Evolutionary conservation across 2,113 vertebrate genomes (phyloP).

Genomic region (Pelobates fuscus): DNA sequence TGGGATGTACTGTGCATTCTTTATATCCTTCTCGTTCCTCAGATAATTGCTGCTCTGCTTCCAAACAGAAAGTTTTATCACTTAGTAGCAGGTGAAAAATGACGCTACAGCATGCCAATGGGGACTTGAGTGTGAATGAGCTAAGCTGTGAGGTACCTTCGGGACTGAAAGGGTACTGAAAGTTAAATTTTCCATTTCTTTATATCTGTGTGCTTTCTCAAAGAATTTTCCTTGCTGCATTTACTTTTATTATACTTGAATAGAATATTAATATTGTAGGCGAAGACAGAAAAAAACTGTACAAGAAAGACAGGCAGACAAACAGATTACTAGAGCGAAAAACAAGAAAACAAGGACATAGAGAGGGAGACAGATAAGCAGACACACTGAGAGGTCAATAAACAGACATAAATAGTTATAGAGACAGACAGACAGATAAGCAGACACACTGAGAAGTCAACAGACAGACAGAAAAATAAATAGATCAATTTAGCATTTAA

Average conservation of each 20-base stretch:
- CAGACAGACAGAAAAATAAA: too few relatives aligned
- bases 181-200: conserved; percentile 20
- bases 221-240: not conserved
- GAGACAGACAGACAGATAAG: too few relatives aligned
- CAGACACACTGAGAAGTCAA: too few relatives aligned
- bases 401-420: too few relatives aligned
- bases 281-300: too few relatives aligned
- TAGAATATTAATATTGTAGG: not conserved
- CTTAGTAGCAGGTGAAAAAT: conserved; percentile 37
- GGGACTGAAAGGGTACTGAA: conserved; percentile 13
- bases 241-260: not conserved
- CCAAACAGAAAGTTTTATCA: conserved; percentile 55
- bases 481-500: too few relatives aligned
- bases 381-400: too few relatives aligned
- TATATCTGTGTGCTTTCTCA: not conserved
- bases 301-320: too few relatives aligned
- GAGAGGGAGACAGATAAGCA: too few relatives aligned
- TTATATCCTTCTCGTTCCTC: conserved; percentile 68
- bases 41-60: conserved; percentile 71
- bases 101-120: conserved; percentile 13
- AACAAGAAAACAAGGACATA: too few relatives aligned
- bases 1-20: conserved; percentile 69
- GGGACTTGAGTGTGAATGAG: conserved; percentile 6
- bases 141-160: conserved; percentile 13
- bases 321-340: too few relatives aligned